Percentiles rank a stretch among this genome's conserved stretches.
These are phyloP conservation scores for Acanthaster planci DNA, from an alignment of 35 echinoderm and acorn worm species.

Conservation along the genomic window DNA sequence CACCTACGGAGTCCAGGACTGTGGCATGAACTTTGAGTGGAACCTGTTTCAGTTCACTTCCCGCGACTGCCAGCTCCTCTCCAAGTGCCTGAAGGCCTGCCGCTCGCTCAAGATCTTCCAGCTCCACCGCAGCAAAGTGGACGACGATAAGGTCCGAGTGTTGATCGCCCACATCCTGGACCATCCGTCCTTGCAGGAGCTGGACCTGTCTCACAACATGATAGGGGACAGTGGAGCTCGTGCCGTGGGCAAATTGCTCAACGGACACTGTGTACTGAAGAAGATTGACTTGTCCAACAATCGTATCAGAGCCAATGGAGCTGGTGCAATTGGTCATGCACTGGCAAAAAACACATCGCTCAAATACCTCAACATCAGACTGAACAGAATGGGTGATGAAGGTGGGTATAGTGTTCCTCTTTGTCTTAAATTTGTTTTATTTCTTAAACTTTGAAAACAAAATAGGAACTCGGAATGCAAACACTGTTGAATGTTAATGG, in stretches of 20 bases:
- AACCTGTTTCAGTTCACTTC: slow-evolving; percentile 95
- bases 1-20: slow-evolving; percentile 92
- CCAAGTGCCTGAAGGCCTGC: slow-evolving; percentile 83
- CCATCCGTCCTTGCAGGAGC: slow-evolving; percentile 72
- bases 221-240: slow-evolving; percentile 87
- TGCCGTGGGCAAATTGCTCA: slow-evolving; percentile 91
- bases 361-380: slow-evolving; percentile 78
- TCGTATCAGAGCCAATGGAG: slow-evolving; percentile 77
- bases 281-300: slow-evolving; percentile 88
- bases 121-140: slow-evolving; percentile 91
- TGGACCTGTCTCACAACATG: slow-evolving; percentile 94
- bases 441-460: too few relatives aligned
- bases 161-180: slow-evolving; percentile 92
- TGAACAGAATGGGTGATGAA: slow-evolving; percentile 99
- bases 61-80: slow-evolving; percentile 85
- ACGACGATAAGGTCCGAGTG: slow-evolving; percentile 90
- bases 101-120: slow-evolving; percentile 86
- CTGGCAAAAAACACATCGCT: slow-evolving; percentile 82
- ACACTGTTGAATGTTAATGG: neutral
- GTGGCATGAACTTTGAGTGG: slow-evolving; percentile 99
- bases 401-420: slow-evolving; percentile 44
- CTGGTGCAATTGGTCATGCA: slow-evolving; percentile 92
- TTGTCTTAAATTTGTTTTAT: neutral
- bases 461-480: neutral
- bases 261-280: slow-evolving; percentile 82